Evolutionary conservation across 2,113 vertebrate species (phyloP).

Genomic region (Neolamprologus cancellatus): DNA sequence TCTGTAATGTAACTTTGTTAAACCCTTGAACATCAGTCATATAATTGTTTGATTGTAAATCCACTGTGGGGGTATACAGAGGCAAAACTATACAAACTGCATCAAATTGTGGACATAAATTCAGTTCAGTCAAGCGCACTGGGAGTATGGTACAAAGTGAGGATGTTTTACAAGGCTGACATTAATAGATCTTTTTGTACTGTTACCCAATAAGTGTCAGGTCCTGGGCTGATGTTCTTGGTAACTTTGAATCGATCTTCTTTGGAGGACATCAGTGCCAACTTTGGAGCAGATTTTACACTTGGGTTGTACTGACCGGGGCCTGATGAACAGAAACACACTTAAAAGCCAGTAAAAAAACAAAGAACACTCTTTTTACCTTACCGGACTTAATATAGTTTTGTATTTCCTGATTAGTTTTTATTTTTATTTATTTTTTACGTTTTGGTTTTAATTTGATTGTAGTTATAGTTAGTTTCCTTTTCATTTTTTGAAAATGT

Average conservation of each 20-base stretch:
- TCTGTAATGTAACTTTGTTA: background rate
- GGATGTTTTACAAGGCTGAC: background rate
- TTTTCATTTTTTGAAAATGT: background rate
- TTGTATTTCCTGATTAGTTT: background rate
- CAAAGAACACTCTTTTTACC: background rate
- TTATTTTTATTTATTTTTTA: background rate
- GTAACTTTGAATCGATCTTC: slow-evolving; percentile 67
- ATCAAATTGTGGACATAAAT: background rate
- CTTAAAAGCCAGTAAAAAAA: background rate
- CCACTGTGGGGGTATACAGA: background rate
- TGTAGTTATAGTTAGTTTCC: background rate
- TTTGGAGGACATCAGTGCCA: slow-evolving; percentile 59
- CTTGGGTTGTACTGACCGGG: slow-evolving; percentile 63
- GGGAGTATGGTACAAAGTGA: background rate
- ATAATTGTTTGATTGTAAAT: background rate
- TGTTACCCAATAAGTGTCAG: slow-evolving; percentile 71
- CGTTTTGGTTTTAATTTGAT: background rate
- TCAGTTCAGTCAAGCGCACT: background rate
- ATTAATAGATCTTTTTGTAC: background rate
- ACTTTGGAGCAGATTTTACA: slow-evolving; percentile 48
- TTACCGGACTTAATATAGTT: background rate
- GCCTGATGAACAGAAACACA: slow-evolving; percentile 51
- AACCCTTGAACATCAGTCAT: background rate
- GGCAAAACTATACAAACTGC: background rate
- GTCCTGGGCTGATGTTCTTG: slow-evolving; percentile 64